Percentiles rank a stretch among this genome's conserved stretches.
Conservation (phyloP, 1,140 invertebrate genomes). For the Drosophila melanica region DNA sequence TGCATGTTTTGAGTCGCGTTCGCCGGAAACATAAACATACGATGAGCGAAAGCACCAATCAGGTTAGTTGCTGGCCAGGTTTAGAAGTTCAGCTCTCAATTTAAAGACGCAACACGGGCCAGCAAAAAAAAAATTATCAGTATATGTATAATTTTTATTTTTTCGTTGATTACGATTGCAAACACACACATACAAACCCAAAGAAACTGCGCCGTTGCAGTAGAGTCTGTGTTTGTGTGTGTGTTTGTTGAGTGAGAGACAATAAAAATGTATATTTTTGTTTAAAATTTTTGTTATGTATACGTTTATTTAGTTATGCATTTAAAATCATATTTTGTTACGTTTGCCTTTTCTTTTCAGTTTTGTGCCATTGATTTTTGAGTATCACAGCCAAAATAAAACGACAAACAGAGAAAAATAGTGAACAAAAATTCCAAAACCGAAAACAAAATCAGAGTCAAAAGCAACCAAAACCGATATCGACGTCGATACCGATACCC, state of each 20-base stretch:
- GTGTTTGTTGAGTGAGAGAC: constrained; percentile 38
- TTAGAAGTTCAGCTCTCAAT: constrained; percentile 5
- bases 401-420: constrained; percentile 22
- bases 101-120: constrained; percentile 9
- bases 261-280: constrained; percentile 35
- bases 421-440: constrained; percentile 17
- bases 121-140: constrained; percentile 22
- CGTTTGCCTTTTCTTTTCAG: constrained; percentile 68
- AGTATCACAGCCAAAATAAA: constrained; percentile 41
- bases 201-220: constrained; percentile 55
- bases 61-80: constrained; percentile 70
- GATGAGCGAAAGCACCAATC: constrained; percentile 78
- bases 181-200: constrained; percentile 42
- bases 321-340: constrained; percentile 63
- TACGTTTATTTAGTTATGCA: constrained; percentile 36
- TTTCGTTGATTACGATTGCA: constrained; percentile 53
- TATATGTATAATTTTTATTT: constrained; percentile 16
- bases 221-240: constrained; percentile 31
- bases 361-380: constrained; percentile 77
- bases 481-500: constrained; percentile 15
- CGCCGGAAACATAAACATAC: constrained; percentile 57
- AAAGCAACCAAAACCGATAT: constrained; percentile 25
- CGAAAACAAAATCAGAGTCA: constrained; percentile 5
- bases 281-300: constrained; percentile 26
- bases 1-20: constrained; percentile 46